These are phyloP conservation scores for Gymnoscopelus braueri DNA, from an alignment of 2,797 vertebrate species.

Conservation along the genomic window DNA sequence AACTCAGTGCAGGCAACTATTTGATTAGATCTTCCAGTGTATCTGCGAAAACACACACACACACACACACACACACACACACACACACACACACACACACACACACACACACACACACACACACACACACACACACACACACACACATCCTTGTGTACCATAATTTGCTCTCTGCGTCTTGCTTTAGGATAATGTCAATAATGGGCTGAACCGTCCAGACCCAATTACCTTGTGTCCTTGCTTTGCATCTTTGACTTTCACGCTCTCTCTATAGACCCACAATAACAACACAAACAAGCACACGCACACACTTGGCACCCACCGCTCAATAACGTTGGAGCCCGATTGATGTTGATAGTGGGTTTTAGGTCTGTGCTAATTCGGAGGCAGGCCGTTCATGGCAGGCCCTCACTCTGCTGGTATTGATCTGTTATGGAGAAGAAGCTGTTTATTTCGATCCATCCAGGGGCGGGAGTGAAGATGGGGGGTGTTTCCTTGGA, in stretches of 20 bases:
- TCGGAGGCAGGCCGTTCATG: not conserved
- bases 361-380: not conserved
- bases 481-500: no score
- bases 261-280: not conserved
- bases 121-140: not conserved
- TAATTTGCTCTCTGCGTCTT: no score
- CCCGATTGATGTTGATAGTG: conserved; percentile 9
- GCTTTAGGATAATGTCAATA: no score
- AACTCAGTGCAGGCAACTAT: conserved; percentile 18
- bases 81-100: not conserved
- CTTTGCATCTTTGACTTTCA: not conserved
- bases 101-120: conserved; percentile 2
- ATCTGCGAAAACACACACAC: no score
- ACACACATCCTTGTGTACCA: not conserved
- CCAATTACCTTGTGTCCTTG: no score
- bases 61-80: not conserved
- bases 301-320: conserved; percentile 6
- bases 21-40: not conserved
- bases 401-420: not conserved
- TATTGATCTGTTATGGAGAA: not conserved
- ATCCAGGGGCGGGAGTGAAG: not conserved
- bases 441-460: not conserved
- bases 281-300: not conserved
- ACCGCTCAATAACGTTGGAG: conserved; percentile 4
- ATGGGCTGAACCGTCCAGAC: no score